Base-by-base conservation (phyloP, 2,113 vertebrate species). In the Dipodomys merriami region DNA sequence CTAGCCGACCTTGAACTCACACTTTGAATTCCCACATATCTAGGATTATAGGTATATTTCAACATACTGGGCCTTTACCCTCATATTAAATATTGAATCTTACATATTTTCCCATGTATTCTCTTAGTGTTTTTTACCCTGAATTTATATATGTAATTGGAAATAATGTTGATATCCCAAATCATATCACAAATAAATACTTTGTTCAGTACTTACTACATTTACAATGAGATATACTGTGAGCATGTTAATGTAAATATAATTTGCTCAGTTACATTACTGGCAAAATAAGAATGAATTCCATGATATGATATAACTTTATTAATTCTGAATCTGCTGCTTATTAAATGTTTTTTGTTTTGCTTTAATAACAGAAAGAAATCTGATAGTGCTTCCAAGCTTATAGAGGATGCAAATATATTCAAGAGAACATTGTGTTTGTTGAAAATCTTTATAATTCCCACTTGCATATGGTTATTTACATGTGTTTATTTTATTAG, bases 291-390 rank as follows among this genome's bases (percentile, higher is more conserved):
- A 69, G 91, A 68, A 57, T 91, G 86, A 67, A 72, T 62, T 49
- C 23, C 64, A 13, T 53, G 30, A 82, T 83, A 29, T 46, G 6
- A 53, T 73, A 33, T 6, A 88, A 69, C 2, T 46, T 84, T 87
- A 82, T 90, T 88, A 85, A 73, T 83, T 91, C 22, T 85, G 33
- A 88, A 77, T 78, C 35, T 29, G 33, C 46, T 85, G 27, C 10
- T 80, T 57, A 65, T 35, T 35, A 80, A 39, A 82, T 91, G 83
- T 53, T 67, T 78, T 89, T 64, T 29, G 30, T 53, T 91, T 95
- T 22, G 80, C 83, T 93, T 94, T 91, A 94, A 95, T 94, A 82
- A 91, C 83, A 94, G 15, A 73, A 91, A 89, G 69, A 90, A 90
- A 86, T 68, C 22, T 74, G 11, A 71, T 13, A 78, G 27, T 33